A percentile compares a stretch with the other conserved stretches of the same genome.
phyloP scores from a whole-genome alignment of 2,888 invertebrate genomes.

The Cataglyphis livida region DNA sequence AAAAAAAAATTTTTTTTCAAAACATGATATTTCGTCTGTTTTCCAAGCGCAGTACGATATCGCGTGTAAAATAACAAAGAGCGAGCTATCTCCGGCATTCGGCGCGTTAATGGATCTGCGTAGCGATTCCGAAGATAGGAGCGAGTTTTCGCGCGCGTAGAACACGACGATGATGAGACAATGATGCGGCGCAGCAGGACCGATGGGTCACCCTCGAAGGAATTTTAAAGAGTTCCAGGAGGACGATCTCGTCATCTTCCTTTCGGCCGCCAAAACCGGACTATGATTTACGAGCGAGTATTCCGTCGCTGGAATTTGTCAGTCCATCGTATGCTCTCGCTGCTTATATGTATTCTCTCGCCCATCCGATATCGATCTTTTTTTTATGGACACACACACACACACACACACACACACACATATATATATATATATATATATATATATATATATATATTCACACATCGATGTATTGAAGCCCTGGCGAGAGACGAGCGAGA shows the following conservation, averaged over 20 bases:
- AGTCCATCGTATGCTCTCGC: conserved; percentile 47
- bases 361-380: conserved; percentile 74
- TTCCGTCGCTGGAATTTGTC: conserved; percentile 71
- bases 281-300: conserved; percentile 72
- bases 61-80: conserved; percentile 31
- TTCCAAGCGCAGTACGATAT: neutral
- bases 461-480: conserved; percentile 52
- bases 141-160: conserved; percentile 35
- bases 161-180: conserved; percentile 48
- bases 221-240: conserved; percentile 47
- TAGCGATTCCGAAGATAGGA: neutral
- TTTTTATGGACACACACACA: conserved; percentile 34
- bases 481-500: conserved; percentile 29
- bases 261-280: conserved; percentile 55
- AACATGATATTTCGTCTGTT: neutral
- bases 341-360: conserved; percentile 62
- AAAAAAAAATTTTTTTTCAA: too few species aligned
- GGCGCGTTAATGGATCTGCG: conserved; percentile 44
- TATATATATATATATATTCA: too few species aligned
- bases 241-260: conserved; percentile 52
- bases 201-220: conserved; percentile 42
- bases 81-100: conserved; percentile 9
- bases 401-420: neutral
- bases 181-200: conserved; percentile 48
- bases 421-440: neutral